Base-by-base conservation (phyloP, 2,113 vertebrate genomes). In the Malaclemys terrapin region DNA sequence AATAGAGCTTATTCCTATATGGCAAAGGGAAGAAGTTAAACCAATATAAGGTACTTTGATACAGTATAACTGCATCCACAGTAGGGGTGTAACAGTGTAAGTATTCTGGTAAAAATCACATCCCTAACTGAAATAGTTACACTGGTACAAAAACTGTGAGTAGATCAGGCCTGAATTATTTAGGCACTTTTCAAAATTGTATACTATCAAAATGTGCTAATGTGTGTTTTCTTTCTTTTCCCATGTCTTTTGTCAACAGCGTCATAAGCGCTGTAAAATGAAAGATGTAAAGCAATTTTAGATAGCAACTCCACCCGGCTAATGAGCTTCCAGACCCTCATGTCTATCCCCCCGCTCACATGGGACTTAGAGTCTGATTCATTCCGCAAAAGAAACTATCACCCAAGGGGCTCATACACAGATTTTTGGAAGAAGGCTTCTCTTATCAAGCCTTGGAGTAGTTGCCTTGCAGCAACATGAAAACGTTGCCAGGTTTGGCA, bases 401-500 rank as follows among this genome's bases (percentile, higher is more conserved):
- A 85, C 57, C 92, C 47, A 75, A 93, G 87, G 96, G 19, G 69
- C 93, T n/a, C 81, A 91, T 82, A 54, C 84, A 79, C 69, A 85
- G 50, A 92, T 93, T 94, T 95, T 88, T 82, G 81, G 65, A 91
- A 84, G 93, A 87, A 27, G 49, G n/a, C 53, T 94, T 93, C 84
- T 88, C 52, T 42, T 91, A 86, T 95, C 90, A 91, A 96, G 80
- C 56, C 90, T 79, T 87, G 59, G 50, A 91, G 89, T 90, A 94
- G 96, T 93, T 96, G 89, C 85, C 84, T 88, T 93, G 89, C 85
- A 75, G 94, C 94, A 97, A 91, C 75, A 84, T 89, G 84, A 91
- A 88, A 82, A n/a, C 80, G 78, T 72, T 85, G 94, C 92, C 92
- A 83, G 88, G 83, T 91, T 96, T 95, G 93, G 93, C 91, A 90